These are phyloP conservation scores for Eupithecia centaureata DNA, from an alignment of 2,888 invertebrate species.

Conservation along the genomic window DNA sequence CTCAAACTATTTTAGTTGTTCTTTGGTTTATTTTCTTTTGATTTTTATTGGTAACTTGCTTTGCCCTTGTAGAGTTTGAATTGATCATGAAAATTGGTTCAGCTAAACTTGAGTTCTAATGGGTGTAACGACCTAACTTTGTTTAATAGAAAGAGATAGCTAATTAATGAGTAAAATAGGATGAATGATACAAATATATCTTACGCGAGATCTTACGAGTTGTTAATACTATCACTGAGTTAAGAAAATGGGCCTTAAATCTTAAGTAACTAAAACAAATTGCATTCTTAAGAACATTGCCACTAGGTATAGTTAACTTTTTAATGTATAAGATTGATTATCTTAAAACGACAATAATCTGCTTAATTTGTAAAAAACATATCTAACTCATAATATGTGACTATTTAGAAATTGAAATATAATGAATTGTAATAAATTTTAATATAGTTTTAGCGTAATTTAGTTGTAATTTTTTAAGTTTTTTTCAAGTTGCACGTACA, in stretches of 20 bases:
- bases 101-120: no score
- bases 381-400: background rate
- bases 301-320: slow-evolving; percentile 43
- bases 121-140: no score
- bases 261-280: background rate
- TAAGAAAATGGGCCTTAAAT: background rate
- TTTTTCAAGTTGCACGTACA: background rate
- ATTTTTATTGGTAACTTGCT: no score
- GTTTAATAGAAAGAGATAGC: no score
- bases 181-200: no score
- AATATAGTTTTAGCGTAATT: background rate
- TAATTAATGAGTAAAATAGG: no score
- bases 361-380: slow-evolving; percentile 24
- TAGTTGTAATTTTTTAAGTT: background rate
- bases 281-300: slow-evolving; percentile 44
- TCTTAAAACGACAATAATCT: slow-evolving; percentile 23
- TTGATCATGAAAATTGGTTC: no score
- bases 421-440: background rate
- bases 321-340: slow-evolving; percentile 24
- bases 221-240: no score
- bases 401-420: background rate
- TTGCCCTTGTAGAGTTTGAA: no score
- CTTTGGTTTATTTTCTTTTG: no score
- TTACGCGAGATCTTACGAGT: no score
- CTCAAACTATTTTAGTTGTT: no score